A percentile compares a stretch with the other conserved stretches of the same genome.
phyloP scores from a whole-genome alignment of 2,888 invertebrate species.

The Rhaphigaster nebulosa region DNA sequence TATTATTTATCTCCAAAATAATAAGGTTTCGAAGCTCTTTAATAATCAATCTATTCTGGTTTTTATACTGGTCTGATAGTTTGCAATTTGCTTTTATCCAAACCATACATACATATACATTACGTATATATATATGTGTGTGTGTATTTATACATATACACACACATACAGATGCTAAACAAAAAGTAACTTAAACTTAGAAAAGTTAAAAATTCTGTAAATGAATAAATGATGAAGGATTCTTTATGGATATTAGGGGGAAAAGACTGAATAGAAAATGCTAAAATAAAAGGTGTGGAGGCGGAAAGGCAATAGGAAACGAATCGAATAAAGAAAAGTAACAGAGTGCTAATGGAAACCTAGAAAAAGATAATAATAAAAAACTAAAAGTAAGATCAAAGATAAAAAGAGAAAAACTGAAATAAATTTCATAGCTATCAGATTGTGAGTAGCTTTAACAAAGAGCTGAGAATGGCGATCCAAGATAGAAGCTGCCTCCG shows the following conservation, averaged over 20 bases:
- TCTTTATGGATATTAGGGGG: background rate
- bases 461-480: background rate
- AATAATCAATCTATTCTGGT: too few relatives aligned
- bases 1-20: too few relatives aligned
- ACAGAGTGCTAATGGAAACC: slow-evolving; percentile 32
- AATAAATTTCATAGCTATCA: slow-evolving; percentile 29
- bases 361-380: slow-evolving; percentile 28
- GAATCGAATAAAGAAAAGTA: slow-evolving; percentile 32
- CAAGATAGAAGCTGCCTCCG: background rate
- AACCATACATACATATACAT: too few relatives aligned
- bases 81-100: too few relatives aligned
- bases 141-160: too few relatives aligned
- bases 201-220: background rate
- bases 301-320: slow-evolving; percentile 1
- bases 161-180: background rate
- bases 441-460: slow-evolving; percentile 14
- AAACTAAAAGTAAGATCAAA: slow-evolving; percentile 38
- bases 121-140: too few relatives aligned
- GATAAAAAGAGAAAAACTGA: slow-evolving; percentile 34
- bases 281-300: background rate
- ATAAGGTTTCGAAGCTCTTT: too few relatives aligned
- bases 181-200: background rate
- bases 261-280: background rate
- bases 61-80: too few relatives aligned
- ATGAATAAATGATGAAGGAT: background rate